Evolutionary conservation across 2,888 invertebrate species (phyloP), one percentile per base, ranked within the genome.

Genomic region (Drosophila bunnanda): DNA sequence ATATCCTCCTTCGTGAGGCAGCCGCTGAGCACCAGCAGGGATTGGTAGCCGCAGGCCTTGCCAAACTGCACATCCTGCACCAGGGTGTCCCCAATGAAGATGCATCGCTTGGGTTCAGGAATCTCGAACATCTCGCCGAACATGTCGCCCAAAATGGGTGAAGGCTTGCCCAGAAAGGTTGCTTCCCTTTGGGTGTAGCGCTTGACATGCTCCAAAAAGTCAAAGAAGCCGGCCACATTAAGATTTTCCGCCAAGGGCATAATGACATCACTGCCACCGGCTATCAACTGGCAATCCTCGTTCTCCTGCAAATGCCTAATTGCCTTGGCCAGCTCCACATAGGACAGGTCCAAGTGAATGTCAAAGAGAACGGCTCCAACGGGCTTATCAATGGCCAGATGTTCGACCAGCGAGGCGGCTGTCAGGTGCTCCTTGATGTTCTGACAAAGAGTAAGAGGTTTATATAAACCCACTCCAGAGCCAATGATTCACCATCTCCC

Each of bases 31-130:
- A 97, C 95, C 13, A 97, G 92, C 34, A 97, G 90, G 0, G 97
- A 96, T 85, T 94, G 94, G 89, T 96, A 94, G 0, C 96, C 96
- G 75, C 94, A 94, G 10, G 93, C 93, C 72, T 93, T 94, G 0
- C 96, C 97, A 79, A 97, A 94, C 4, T 94, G 93, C 50, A 97
- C 94, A 91, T 97, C 97, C 86, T 97, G 96, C 67, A 95, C 95
- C 50, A 96, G 94, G 95, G 96, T 95, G 91, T 97, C 97, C 43
- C 97, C 97, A 82, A 97, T 95, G 93, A 97, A 97, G 10, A 98
- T 91, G 0, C 96, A 95, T 76, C 95, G 93, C 46, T 93, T 93
- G 0, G 96, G 94, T 76, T 96, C 93, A 0, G 91, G 91, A 34
- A 96, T 87, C 5, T 89, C 66, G 64, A 82, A 93, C 59, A 82